Evolutionary conservation across 2,888 invertebrate species (phyloP).

Genomic region (Hecatera dysodea): DNA sequence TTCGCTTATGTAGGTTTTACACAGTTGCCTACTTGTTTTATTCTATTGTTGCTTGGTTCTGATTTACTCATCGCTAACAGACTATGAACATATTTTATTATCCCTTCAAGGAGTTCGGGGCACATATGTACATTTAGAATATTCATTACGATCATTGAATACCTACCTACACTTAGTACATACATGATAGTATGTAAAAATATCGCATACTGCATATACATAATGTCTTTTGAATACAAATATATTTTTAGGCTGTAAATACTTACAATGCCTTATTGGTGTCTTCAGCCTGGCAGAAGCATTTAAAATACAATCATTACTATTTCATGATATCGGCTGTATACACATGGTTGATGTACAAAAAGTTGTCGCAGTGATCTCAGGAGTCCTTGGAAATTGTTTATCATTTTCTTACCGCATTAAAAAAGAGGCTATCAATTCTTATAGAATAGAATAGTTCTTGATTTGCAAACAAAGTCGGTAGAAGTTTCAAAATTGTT

Average conservation of each 20-base stretch:
- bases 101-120: conserved; percentile 27
- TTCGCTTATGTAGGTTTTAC: background rate
- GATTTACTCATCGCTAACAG: conserved; percentile 22
- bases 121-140: conserved; percentile 3
- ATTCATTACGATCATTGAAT: conserved; percentile 26
- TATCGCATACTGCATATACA: background rate
- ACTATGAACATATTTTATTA: conserved; percentile 18
- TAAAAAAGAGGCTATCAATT: too few relatives aligned
- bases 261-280: background rate
- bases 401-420: too few relatives aligned
- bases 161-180: background rate
- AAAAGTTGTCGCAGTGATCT: background rate
- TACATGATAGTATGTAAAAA: background rate
- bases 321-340: background rate
- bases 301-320: background rate
- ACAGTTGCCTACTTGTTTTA: too few relatives aligned
- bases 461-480: too few relatives aligned
- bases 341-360: background rate
- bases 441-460: too few relatives aligned
- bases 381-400: too few relatives aligned
- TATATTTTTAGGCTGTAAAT: background rate
- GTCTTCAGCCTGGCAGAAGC: background rate
- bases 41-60: background rate
- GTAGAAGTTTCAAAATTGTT: too few relatives aligned
- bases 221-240: background rate